Conservation (phyloP, 2,888 invertebrate species). For the Callyntrura sp. region DNA sequence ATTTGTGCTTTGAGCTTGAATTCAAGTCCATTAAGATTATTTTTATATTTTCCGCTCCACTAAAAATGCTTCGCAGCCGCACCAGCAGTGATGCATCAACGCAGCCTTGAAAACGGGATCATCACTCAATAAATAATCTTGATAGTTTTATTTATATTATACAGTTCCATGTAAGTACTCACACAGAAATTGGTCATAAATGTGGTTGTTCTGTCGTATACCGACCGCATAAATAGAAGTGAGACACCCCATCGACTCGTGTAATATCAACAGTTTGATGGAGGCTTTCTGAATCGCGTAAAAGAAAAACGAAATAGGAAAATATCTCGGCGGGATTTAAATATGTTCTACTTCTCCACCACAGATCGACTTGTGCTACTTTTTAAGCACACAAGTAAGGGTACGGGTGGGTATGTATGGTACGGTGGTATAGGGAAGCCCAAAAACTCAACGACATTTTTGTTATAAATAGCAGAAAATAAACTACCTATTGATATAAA, state of each 20-base stretch:
- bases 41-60: conserved; percentile 15
- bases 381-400: neutral
- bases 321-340: too few species aligned
- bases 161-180: neutral
- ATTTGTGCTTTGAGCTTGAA: conserved; percentile 1
- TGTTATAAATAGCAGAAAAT: too few species aligned
- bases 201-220: neutral
- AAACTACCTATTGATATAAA: too few species aligned
- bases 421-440: neutral
- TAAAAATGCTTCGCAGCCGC: neutral
- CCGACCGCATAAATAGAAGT: conserved; percentile 10
- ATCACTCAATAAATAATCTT: conserved; percentile 45
- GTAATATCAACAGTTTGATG: neutral
- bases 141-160: neutral
- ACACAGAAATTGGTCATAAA: conserved; percentile 28
- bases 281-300: too few species aligned
- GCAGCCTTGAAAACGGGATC: conserved; percentile 3
- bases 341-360: too few species aligned
- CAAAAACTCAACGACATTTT: too few species aligned
- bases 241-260: neutral
- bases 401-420: neutral
- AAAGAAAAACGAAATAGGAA: too few species aligned
- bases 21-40: conserved; percentile 29
- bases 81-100: neutral
- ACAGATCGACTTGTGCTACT: too few species aligned